Base-by-base conservation (phyloP, 2,888 invertebrate species). In the Amphipyra berbera region DNA sequence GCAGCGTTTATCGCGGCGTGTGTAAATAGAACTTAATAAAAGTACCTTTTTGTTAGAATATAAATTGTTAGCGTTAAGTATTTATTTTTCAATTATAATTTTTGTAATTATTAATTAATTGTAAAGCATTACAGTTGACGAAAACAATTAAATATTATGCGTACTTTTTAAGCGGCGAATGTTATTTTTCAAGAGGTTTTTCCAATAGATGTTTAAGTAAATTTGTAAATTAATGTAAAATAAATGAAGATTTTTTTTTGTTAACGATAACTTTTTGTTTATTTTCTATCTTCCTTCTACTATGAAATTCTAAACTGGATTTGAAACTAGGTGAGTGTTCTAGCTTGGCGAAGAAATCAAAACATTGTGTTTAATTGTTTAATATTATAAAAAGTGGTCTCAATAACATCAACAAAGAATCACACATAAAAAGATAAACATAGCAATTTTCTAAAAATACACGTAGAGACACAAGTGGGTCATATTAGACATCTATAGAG, bases 161-260 rank as follows among this genome's bases (percentile, higher is more conserved):
- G 83, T 79, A 77, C 59, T 70, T 80, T 82, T 81, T 87, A 84
- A 88, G 87, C 86, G 88, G 71, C 73, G 76, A 90, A 92, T 91
- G 92, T 93, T 93, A 92, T 90, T 89, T 90, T 91, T 89, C 88
- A 85, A 91, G 88, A 90, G 86, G 88, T 92, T 89, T 87, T 88
- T 83, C 87, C 68, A 73, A 54, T 84, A 82, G 78, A 69, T 76
- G 79, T 82, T 13, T 90, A 90, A 90, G 88, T 91, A 78, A 72
- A 78, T 90, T 81, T 95, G 94, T 94, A 94, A 94, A 95, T 90
- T 94, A 92, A 93, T 94, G 95, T 95, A 94, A 94, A 95, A 94
- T 94, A 93, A 95, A 95, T 83, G 87, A 92, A 92, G 90, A 93
- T 92, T 93, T 94, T 93, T 38, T 94, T 93, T 93, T 92, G 92